phyloP scores from a whole-genome alignment of 2,888 invertebrate genomes.

The Chrysolina haemoptera region DNA sequence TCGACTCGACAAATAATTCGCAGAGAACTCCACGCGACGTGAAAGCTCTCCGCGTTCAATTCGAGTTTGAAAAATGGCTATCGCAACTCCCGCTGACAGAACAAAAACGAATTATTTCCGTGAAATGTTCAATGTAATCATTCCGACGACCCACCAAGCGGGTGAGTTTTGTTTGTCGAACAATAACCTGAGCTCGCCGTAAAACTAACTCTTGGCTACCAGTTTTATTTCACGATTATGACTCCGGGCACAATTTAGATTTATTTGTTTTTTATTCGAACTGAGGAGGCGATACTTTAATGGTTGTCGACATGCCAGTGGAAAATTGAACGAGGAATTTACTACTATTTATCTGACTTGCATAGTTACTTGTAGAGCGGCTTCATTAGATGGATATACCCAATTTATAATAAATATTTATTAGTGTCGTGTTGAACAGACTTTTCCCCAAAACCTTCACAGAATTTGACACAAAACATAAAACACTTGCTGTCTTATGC shows the following conservation, averaged over 20 bases:
- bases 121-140: constrained; percentile 9
- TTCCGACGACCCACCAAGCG: neutral
- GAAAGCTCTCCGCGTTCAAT: constrained; percentile 13
- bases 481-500: no score
- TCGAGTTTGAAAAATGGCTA: constrained; percentile 9
- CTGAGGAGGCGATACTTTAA: constrained; percentile 9
- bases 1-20: neutral
- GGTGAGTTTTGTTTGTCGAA: constrained; percentile 17
- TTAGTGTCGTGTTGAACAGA: no score
- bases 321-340: constrained; percentile 3
- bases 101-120: constrained; percentile 16
- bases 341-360: no score
- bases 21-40: neutral
- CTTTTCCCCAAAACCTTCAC: no score
- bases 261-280: constrained; percentile 19
- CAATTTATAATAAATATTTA: no score
- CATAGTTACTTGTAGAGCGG: no score
- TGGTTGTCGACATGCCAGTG: constrained; percentile 7
- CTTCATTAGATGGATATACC: no score
- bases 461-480: no score
- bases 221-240: constrained; percentile 12
- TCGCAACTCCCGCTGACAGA: neutral
- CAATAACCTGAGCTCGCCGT: constrained; percentile 21
- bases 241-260: constrained; percentile 8
- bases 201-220: constrained; percentile 3